Evolutionary conservation across 2,888 invertebrate species (phyloP), one percentile per base, ranked within the genome.

Genomic region (Helleia helle): DNA sequence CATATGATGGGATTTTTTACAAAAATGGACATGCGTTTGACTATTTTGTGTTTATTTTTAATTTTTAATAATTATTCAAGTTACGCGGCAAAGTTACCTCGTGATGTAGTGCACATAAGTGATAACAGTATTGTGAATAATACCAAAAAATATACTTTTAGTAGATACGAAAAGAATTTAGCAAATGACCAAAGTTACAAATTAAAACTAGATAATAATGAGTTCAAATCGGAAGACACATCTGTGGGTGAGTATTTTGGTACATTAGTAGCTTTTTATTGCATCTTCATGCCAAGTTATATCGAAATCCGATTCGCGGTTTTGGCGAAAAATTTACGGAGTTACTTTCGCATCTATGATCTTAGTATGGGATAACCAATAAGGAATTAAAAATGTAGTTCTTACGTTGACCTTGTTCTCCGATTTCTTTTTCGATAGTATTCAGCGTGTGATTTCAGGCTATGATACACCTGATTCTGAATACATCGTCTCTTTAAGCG

Each of bases 21-120:
- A 37, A 71, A 63, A 62, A 65, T 64, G 55, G 58, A 56, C 38
- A 26, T 48, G 11, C 50, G 51, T 34, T 51, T 70, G 59, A 65
- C 52, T n/a, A n/a, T 46, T 55, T 59, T 74, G 34, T 68, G 56
- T 67, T 65, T 74, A 47, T 66, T 75, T 65, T 69, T 77, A 57
- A 75, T 68, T 70, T 73, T 60, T 49, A 54, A 44, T 61, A 1
- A 8, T 3, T 7, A 64, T 51, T 53, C 65, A 42, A 61, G 54
- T 61, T 59, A 38, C 37, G 62, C 59, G 46, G 70, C 64, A 30
- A 57, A 57, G 29, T 52, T 62, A 40, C 56, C 57, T 46, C 59
- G 54, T 59, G 54, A 41, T 51, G 57, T 51, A 38, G 43, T 52
- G 48, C 58, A 48, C 48, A 47, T 51, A 48, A 54, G 51, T 57